These are phyloP conservation scores for Steromphala cineraria DNA, from an alignment of 2,888 invertebrate genomes.

Conservation along the genomic window DNA sequence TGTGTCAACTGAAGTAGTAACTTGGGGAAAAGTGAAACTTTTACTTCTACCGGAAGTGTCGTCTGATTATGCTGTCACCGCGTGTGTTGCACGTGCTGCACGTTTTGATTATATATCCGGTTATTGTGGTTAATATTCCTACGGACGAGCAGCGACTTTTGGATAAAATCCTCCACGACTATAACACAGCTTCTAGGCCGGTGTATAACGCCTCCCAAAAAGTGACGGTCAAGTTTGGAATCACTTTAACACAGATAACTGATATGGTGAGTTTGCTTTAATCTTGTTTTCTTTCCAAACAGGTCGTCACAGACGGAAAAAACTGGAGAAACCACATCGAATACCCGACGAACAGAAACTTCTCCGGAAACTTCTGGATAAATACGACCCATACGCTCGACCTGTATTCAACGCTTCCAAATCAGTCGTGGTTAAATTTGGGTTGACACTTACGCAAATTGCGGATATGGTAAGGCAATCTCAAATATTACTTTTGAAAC, in stretches of 20 bases:
- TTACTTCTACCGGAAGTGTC: constrained; percentile 2
- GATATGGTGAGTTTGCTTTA: constrained; percentile 71
- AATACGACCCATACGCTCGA: constrained; percentile 70
- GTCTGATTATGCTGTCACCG: constrained; percentile 20
- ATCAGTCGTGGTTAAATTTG: constrained; percentile 69
- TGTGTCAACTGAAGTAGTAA: neutral
- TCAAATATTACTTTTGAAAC: neutral
- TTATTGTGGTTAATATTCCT: constrained; percentile 35
- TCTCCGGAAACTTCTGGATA: constrained; percentile 56
- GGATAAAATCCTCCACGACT: constrained; percentile 63
- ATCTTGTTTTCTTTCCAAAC: constrained; percentile 13
- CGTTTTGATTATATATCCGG: constrained; percentile 15
- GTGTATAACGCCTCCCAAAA: constrained; percentile 73
- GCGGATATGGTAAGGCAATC: constrained; percentile 69
- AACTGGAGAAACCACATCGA: constrained; percentile 16
- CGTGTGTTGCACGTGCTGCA: constrained; percentile 14
- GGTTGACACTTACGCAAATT: constrained; percentile 70
- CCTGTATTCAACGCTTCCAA: constrained; percentile 72
- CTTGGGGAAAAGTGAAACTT: neutral
- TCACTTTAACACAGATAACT: constrained; percentile 73
- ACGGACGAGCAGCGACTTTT: constrained; percentile 73
- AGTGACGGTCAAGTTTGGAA: constrained; percentile 72
- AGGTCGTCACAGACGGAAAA: constrained; percentile 23
- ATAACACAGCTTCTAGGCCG: constrained; percentile 72
- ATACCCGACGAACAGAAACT: constrained; percentile 71